A percentile compares a stretch with the other conserved stretches of the same genome.
phyloP scores from a whole-genome alignment of 2,113 vertebrate species.

The Oplegnathus fasciatus region DNA sequence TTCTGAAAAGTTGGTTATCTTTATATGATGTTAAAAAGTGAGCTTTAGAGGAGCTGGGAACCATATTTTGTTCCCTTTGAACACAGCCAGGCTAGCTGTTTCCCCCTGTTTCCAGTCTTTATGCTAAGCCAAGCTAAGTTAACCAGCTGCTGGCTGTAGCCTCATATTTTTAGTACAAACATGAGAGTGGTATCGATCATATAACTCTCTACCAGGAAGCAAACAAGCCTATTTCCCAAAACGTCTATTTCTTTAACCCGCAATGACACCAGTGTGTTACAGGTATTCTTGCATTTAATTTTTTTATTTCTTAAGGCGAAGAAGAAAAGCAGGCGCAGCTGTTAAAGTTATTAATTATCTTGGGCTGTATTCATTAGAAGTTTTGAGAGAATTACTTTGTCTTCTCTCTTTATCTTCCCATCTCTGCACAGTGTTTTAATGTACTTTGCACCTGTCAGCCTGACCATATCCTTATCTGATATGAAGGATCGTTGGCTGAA shows the following conservation, averaged over 20 bases:
- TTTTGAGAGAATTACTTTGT: neutral
- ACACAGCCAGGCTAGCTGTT: neutral
- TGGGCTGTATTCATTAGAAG: neutral
- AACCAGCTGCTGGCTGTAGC: neutral
- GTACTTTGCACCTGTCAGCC: neutral
- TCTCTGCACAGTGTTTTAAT: neutral
- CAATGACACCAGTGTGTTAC: too few species aligned
- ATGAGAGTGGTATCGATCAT: neutral
- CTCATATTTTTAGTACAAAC: neutral
- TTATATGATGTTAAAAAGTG: neutral
- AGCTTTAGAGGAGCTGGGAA: neutral
- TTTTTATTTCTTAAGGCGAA: too few species aligned
- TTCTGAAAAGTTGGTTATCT: neutral
- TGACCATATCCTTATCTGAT: neutral
- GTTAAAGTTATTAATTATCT: too few species aligned
- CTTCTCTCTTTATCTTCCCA: neutral
- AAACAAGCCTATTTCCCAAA: neutral
- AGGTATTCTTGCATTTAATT: too few species aligned
- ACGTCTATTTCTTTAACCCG: neutral
- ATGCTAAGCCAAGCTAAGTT: neutral
- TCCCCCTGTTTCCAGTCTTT: neutral
- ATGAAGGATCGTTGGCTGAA: neutral
- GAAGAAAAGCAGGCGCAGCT: too few species aligned
- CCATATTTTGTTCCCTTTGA: neutral
- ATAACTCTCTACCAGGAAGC: neutral